These are phyloP conservation scores for Eriocheir sinensis DNA, from an alignment of 1,140 invertebrate genomes.

Conservation along the genomic window DNA sequence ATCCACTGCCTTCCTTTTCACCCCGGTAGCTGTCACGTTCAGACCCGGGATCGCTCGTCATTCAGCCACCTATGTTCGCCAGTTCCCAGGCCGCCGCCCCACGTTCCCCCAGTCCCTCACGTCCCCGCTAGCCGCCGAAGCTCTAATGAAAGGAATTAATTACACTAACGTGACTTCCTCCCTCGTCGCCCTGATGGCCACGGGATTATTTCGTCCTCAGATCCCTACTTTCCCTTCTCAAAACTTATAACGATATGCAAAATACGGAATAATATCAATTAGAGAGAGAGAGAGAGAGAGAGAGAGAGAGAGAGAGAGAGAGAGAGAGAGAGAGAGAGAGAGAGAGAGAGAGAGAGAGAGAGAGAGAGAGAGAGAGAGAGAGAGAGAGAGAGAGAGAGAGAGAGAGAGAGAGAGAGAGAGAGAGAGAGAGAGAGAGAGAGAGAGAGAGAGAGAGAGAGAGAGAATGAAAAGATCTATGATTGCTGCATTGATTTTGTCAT, in stretches of 20 bases:
- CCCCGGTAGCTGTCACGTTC: not conserved
- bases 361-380: not conserved
- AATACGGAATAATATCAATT: not conserved
- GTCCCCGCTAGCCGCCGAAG: not conserved
- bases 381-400: not conserved
- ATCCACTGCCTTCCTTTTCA: not conserved
- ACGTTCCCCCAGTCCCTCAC: not conserved
- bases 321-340: conserved; percentile 22
- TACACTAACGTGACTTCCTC: conserved; percentile 22
- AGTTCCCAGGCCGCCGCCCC: not conserved
- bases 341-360: conserved; percentile 22
- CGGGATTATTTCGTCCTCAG: not conserved
- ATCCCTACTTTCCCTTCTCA: not conserved
- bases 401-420: conserved; percentile 22
- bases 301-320: conserved; percentile 16
- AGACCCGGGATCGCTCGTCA: not conserved
- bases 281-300: conserved; percentile 12
- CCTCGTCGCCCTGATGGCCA: not conserved
- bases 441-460: not conserved
- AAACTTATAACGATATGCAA: conserved; percentile 1
- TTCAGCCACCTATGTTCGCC: not conserved
- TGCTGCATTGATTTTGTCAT: not conserved
- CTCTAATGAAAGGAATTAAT: conserved; percentile 18
- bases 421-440: conserved; percentile 22
- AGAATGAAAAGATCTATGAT: not conserved